Base-by-base conservation (phyloP, 1,140 invertebrate species). In the Phthorimaea operculella region DNA sequence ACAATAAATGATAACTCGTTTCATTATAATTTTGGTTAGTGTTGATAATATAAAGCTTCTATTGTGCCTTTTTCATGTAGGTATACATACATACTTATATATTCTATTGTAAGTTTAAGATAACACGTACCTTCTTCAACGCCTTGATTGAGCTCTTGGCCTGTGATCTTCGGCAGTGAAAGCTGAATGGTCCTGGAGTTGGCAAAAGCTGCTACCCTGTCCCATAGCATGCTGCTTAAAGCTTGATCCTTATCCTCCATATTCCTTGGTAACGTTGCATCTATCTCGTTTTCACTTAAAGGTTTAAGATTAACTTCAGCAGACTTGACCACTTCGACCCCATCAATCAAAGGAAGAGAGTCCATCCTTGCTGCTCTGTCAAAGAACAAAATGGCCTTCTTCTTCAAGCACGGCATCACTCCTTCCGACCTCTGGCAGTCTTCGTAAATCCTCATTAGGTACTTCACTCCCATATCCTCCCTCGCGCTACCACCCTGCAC, bases 351-450 rank as follows among this genome's bases (percentile, higher is more conserved):
- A 0, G 88, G 86, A 16, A 94, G 86, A 10, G 86, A 88, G 33
- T 92, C 91, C 73, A 92, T 90, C 52, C 89, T 87, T 0, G 90
- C 87, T 7, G 92, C 85, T 44, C 92, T 86, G 57, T 93, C 92
- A 54, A 94, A 90, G 66, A 93, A 93, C 0, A 90, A 84, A 54
- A 93, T 90, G 0, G 92, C 92, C 68, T 93, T 93, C 74, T 92
- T 93, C 82, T 93, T 93, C n/a, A 94, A 76, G 71, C 92, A 94
- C 12, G 90, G 89, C 9, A 90, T 85, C 21, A 93, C 83, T 18
- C 83, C 85, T 51, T 88, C 86, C 0, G 88, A 68, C 55, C 85
- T 85, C 52, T 86, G 83, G 64, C 90, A 91, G 58, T 91, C 90
- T 62, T 91, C 89, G 62, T 90, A 91, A 53, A 91, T 83, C 67